phyloP scores from a whole-genome alignment of 2,888 invertebrate species.

The Melitaea athalia region DNA sequence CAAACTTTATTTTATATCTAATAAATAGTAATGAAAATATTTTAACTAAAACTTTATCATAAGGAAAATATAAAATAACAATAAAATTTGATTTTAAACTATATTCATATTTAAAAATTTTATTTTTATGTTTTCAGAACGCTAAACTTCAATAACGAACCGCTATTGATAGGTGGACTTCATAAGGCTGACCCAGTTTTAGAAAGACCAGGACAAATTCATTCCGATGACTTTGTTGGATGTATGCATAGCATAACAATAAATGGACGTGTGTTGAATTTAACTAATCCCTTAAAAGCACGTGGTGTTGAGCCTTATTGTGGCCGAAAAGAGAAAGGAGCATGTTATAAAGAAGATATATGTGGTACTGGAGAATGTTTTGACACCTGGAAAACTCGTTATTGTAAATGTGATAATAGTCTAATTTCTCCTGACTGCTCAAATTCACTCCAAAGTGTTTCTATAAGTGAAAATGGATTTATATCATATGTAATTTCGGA shows the following conservation, averaged over 20 bases:
- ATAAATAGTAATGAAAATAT: not conserved
- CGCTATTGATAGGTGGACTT: conserved; percentile 92
- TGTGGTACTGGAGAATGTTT: conserved; percentile 87
- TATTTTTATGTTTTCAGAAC: conserved; percentile 84
- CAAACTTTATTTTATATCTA: not conserved
- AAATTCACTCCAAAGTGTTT: conserved; percentile 89
- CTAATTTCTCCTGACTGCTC: conserved; percentile 91
- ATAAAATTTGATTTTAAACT: too few species aligned
- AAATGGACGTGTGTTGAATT: conserved; percentile 91
- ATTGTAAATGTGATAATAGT: conserved; percentile 86
- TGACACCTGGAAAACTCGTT: conserved; percentile 91
- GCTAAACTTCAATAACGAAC: conserved; percentile 94
- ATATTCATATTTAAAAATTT: too few species aligned
- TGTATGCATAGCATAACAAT: conserved; percentile 95
- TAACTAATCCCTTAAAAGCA: conserved; percentile 88
- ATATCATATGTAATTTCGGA: conserved; percentile 91
- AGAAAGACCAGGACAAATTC: conserved; percentile 94
- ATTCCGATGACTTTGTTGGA: conserved; percentile 95
- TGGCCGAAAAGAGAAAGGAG: conserved; percentile 85
- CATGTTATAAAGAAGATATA: conserved; percentile 83
- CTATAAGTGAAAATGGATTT: conserved; percentile 89
- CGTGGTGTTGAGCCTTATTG: conserved; percentile 90
- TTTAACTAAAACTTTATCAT: too few species aligned
- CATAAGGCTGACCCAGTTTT: conserved; percentile 92
- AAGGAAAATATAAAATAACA: too few species aligned